A percentile compares a stretch with the other conserved stretches of the same genome.
Conservation (phyloP, 2,888 invertebrate species). For the Adelphocoris suturalis region DNA sequence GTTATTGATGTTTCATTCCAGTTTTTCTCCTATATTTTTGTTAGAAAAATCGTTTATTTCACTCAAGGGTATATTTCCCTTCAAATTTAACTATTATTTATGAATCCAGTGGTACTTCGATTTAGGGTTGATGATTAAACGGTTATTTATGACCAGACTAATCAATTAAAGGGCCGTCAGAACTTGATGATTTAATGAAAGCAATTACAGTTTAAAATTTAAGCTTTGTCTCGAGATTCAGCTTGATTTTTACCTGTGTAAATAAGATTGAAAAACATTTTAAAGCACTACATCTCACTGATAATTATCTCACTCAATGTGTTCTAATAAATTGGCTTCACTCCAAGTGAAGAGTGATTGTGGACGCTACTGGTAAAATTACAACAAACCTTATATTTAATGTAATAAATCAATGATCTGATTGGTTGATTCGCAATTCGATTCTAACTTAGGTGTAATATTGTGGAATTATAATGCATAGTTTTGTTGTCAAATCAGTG, state of each 20-base stretch:
- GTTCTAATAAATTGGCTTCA: not conserved
- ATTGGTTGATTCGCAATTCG: slow-evolving; percentile 3
- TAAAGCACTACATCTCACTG: not conserved
- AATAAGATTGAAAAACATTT: not conserved
- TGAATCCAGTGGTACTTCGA: no score
- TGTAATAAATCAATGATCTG: not conserved
- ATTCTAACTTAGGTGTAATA: not conserved
- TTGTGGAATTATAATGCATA: not conserved
- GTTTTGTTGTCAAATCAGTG: no score
- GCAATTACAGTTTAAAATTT: no score
- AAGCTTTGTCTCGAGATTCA: no score
- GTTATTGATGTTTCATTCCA: slow-evolving; percentile 13
- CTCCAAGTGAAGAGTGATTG: not conserved
- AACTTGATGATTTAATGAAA: no score
- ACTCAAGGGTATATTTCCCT: no score
- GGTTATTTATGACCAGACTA: no score
- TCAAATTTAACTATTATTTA: no score
- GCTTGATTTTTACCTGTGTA: no score
- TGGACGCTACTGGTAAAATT: not conserved
- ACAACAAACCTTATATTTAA: not conserved
- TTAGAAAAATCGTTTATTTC: not conserved
- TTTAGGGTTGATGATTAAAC: no score
- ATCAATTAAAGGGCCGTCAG: no score
- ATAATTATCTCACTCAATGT: not conserved
- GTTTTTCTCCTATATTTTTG: not conserved